Evolutionary conservation across 2,113 vertebrate genomes (phyloP).

Genomic region (Phaetusa simplex): DNA sequence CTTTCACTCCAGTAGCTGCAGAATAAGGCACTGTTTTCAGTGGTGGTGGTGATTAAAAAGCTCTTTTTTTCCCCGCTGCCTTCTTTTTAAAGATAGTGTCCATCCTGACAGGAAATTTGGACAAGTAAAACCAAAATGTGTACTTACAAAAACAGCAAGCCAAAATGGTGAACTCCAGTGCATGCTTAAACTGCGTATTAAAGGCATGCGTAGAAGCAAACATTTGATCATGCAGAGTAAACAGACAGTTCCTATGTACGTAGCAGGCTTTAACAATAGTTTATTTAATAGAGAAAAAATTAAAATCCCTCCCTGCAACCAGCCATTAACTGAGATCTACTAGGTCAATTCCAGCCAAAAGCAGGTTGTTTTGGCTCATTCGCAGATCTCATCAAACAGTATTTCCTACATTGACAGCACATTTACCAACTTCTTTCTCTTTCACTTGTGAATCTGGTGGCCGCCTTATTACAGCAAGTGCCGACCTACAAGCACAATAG

Average conservation of each 20-base stretch:
- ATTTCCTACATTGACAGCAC: background rate
- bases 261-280: background rate
- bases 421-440: background rate
- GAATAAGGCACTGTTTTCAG: constrained; percentile 16
- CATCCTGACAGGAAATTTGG: background rate
- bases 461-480: background rate
- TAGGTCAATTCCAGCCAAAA: background rate
- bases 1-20: background rate
- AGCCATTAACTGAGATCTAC: background rate
- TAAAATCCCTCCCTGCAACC: background rate
- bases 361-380: background rate
- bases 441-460: background rate
- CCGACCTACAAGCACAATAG: background rate
- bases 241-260: background rate
- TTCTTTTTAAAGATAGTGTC: background rate
- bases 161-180: background rate
- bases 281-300: background rate
- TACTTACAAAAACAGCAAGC: background rate
- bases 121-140: background rate
- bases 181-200: background rate
- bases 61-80: constrained; percentile 13
- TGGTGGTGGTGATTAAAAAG: background rate
- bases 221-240: background rate
- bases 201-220: background rate
- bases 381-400: background rate